phyloP scores from a whole-genome alignment of 1,140 invertebrate species.

The Anastatus disparis region DNA sequence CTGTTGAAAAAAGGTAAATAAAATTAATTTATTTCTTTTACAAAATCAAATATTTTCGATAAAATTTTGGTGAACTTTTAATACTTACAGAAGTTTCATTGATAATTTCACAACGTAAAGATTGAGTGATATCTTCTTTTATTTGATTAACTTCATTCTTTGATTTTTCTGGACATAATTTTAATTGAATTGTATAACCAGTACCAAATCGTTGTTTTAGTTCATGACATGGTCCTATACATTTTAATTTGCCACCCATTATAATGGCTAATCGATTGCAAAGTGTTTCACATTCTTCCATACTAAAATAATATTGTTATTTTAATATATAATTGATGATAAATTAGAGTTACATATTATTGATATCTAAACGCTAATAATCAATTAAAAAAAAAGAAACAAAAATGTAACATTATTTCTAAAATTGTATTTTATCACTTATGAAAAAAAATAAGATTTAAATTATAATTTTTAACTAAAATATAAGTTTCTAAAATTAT shows the following conservation, averaged over 20 bases:
- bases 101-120: conserved; percentile 53
- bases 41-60: not conserved
- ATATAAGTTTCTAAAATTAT: too few relatives aligned
- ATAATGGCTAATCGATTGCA: conserved; percentile 88
- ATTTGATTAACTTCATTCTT: conserved; percentile 47
- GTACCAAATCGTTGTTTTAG: conserved; percentile 71
- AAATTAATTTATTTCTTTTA: not conserved
- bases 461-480: too few relatives aligned
- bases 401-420: too few relatives aligned
- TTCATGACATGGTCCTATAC: conserved; percentile 76
- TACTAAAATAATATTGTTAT: too few relatives aligned
- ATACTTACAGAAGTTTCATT: conserved; percentile 58
- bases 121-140: conserved; percentile 52
- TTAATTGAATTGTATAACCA: conserved; percentile 66
- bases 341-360: too few relatives aligned
- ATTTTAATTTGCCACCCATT: conserved; percentile 84
- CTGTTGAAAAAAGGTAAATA: conserved; percentile 44
- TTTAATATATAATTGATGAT: too few relatives aligned
- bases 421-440: too few relatives aligned
- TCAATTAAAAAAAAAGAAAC: too few relatives aligned
- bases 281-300: conserved; percentile 92
- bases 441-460: too few relatives aligned
- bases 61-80: not conserved
- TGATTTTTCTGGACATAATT: conserved; percentile 52
- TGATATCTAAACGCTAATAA: too few relatives aligned